Conservation (phyloP, 2,797 vertebrate species). For the Vultur gryphus region DNA sequence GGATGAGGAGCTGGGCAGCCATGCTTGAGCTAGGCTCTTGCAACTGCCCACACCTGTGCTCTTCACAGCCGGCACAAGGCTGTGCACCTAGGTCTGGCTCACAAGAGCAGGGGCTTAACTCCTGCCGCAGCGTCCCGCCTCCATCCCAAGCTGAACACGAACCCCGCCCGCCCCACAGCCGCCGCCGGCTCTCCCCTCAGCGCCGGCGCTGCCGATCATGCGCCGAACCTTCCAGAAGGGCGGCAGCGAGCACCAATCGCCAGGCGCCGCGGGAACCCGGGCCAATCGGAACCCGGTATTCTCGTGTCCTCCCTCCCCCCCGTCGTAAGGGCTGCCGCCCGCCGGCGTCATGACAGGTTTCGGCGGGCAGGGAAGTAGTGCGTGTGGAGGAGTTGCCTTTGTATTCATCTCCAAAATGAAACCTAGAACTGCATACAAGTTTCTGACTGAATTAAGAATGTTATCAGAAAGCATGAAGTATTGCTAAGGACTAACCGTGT, state of each 20-base stretch:
- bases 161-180: no score
- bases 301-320: rapidly evolving
- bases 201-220: rapidly evolving
- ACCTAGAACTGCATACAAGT: rapidly evolving
- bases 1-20: rapidly evolving
- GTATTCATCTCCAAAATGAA: rapidly evolving
- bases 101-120: rapidly evolving
- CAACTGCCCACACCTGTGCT: rapidly evolving
- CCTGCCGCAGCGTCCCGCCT: rapidly evolving
- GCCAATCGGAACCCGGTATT: neutral
- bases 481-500: rapidly evolving
- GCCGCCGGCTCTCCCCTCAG: neutral
- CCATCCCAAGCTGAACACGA: rapidly evolving
- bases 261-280: neutral
- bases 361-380: rapidly evolving
- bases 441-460: neutral
- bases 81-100: rapidly evolving
- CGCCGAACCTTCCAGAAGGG: neutral
- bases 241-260: neutral
- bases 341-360: rapidly evolving
- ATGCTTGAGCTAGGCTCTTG: no score
- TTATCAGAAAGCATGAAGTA: rapidly evolving
- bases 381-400: rapidly evolving
- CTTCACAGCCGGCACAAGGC: rapidly evolving
- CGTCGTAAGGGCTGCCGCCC: rapidly evolving